A percentile compares a stretch with the other conserved stretches of the same genome.
Evolutionary conservation across 2,113 vertebrate species (phyloP).

Genomic region (Procavia capensis): DNA sequence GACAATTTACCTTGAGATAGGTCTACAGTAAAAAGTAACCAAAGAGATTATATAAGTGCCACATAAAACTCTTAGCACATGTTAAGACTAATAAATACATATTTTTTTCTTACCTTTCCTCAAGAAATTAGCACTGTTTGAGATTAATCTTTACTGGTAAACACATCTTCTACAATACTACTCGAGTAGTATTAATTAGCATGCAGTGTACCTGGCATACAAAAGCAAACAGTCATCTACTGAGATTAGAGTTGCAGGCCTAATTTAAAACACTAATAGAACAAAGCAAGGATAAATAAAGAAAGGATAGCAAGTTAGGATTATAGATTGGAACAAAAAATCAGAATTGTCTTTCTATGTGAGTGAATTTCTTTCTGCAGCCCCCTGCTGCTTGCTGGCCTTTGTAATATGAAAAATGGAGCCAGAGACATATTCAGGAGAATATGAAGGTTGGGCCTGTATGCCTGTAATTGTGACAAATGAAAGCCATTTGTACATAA

Average conservation of each 20-base stretch:
- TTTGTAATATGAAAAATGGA: slow-evolving; percentile 13
- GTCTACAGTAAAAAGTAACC: neutral
- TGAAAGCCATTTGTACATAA: neutral
- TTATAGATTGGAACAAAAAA: slow-evolving; percentile 16
- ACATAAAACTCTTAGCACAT: slow-evolving; percentile 48
- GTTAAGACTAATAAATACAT: slow-evolving; percentile 2
- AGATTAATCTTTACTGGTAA: slow-evolving; percentile 29
- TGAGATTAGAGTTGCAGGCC: slow-evolving; percentile 4
- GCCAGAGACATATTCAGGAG: slow-evolving; percentile 44
- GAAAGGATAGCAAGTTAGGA: neutral
- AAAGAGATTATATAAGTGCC: neutral
- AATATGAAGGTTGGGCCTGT: neutral
- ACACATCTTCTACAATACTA: neutral
- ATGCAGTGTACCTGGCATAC: neutral
- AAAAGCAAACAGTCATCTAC: slow-evolving; percentile 13
- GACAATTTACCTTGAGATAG: slow-evolving; percentile 28
- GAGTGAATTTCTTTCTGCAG: slow-evolving; percentile 31
- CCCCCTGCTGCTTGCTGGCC: neutral
- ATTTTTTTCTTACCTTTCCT: slow-evolving; percentile 10
- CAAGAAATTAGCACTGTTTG: slow-evolving; percentile 6
- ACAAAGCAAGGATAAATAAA: neutral
- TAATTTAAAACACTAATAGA: slow-evolving; percentile 49
- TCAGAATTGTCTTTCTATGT: neutral
- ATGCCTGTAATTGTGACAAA: slow-evolving; percentile 55
- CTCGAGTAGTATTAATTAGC: slow-evolving; percentile 39